A percentile compares a stretch with the other conserved stretches of the same genome.
Conservation (phyloP, 1,140 invertebrate species). For the Monochamus saltuarius region DNA sequence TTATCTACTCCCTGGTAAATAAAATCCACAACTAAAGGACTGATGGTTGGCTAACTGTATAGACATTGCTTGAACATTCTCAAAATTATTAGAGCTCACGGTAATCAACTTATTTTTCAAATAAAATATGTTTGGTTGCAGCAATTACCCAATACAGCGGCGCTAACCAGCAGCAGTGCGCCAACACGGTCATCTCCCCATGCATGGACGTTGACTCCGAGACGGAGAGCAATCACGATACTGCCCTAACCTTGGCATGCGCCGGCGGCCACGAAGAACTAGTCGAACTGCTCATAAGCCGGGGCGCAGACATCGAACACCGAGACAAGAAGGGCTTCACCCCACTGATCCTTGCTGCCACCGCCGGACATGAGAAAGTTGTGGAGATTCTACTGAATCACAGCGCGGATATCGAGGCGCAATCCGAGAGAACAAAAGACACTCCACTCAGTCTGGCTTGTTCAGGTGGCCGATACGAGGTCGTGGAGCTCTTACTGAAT, state of each 20-base stretch:
- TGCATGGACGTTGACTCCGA: slow-evolving; percentile 92
- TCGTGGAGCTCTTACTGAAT: slow-evolving; percentile 83
- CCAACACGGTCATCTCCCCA: slow-evolving; percentile 37
- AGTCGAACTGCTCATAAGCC: slow-evolving; percentile 84
- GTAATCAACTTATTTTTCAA: neutral
- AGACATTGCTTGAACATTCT: no score
- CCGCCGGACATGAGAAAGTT: slow-evolving; percentile 93
- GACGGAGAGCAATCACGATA: slow-evolving; percentile 98
- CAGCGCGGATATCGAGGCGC: slow-evolving; percentile 94
- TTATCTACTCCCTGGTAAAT: no score
- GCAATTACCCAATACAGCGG: slow-evolving; percentile 49
- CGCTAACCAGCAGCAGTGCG: slow-evolving; percentile 24
- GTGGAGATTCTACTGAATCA: slow-evolving; percentile 92
- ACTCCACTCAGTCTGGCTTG: slow-evolving; percentile 97
- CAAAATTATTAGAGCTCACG: no score
- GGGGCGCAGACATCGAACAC: slow-evolving; percentile 95
- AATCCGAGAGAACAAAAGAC: slow-evolving; percentile 98
- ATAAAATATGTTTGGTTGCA: slow-evolving; percentile 15
- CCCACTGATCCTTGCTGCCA: slow-evolving; percentile 94
- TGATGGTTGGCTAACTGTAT: no score
- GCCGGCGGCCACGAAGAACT: slow-evolving; percentile 96
- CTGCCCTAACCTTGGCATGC: slow-evolving; percentile 94
- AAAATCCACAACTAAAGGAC: no score
- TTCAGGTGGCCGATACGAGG: slow-evolving; percentile 93
- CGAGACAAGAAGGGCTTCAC: slow-evolving; percentile 99